These are phyloP conservation scores for Thereva unica DNA, from an alignment of 2,888 invertebrate genomes.

Conservation along the genomic window DNA sequence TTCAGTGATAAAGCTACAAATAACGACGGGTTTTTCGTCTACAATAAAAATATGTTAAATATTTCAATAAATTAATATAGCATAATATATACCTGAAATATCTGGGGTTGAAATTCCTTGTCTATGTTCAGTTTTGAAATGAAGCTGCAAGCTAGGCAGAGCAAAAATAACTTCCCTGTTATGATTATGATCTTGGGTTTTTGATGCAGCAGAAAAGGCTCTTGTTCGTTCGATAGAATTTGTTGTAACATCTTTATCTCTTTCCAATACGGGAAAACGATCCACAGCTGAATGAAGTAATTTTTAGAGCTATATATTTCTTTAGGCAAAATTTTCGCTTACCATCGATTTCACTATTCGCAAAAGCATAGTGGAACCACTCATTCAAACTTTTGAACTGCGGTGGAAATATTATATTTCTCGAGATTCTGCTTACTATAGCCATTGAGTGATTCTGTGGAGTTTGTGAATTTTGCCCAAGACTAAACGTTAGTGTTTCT, in stretches of 20 bases:
- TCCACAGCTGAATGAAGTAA: constrained; percentile 70
- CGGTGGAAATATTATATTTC: constrained; percentile 91
- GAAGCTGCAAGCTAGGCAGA: constrained; percentile 87
- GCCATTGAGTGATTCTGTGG: constrained; percentile 88
- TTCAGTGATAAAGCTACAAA: constrained; percentile 97
- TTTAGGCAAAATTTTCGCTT: constrained; percentile 44
- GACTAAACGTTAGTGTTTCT: constrained; percentile 86
- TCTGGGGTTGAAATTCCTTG: constrained; percentile 77
- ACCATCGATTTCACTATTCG: constrained; percentile 94
- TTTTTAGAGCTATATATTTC: background rate
- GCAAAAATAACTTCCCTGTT: constrained; percentile 96
- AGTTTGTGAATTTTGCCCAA: constrained; percentile 73
- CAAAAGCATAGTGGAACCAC: constrained; percentile 97
- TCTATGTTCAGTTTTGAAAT: constrained; percentile 89
- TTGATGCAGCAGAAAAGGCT: constrained; percentile 61
- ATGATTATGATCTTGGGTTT: constrained; percentile 78
- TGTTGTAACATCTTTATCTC: constrained; percentile 67
- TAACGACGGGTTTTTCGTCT: constrained; percentile 85
- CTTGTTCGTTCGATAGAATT: constrained; percentile 64
- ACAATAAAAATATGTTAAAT: constrained; percentile 40
- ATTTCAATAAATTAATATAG: background rate
- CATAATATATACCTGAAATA: constrained; percentile 59
- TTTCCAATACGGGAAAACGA: constrained; percentile 85
- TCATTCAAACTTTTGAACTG: constrained; percentile 93
- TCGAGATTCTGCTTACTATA: constrained; percentile 88